Evolutionary conservation across 2,888 invertebrate species (phyloP), one percentile per base, ranked within the genome.

Genomic region (Pristionchus arcanus): DNA sequence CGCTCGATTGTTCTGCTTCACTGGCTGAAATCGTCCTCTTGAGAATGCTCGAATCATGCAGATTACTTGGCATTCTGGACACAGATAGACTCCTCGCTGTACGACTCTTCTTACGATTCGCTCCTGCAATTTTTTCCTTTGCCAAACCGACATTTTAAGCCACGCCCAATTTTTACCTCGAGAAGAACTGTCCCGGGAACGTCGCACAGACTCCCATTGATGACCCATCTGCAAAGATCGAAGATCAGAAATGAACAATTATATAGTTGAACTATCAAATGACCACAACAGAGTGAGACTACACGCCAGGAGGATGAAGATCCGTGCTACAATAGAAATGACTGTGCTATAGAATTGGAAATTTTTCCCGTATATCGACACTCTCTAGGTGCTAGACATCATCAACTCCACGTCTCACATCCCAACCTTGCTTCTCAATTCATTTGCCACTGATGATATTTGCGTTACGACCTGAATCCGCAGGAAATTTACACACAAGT

Each of bases 151-250:
- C 31, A n/a, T 28, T 19, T 34, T 28, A 13, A 19, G 71, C 2
- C 63, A 66, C n/a, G 16, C 63, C 66, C 28, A 25, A 7, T 55
- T 55, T 31, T 63, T 28, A 37, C 63, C 87, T 74, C 87, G 71
- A 21, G 71, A 71, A 2, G 87, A 88, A 49, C 49, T 71, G 21
- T 88, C 87, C 34, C 87, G 25, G 15, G 87, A 88, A 42, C 87
- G 42, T 7, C 87, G 71, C 3, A 88, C 87, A 0, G 71, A 88
- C 37, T 88, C 87, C 87, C 71, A 88, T 21, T 88, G 87, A n/a
- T 68, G 68, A 16, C 87, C 87, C 87, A 88, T 88, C 87, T 88
- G 87, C 53, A 55, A 55, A 84, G 53, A 84, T 53, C 81, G 34
- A 34, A 71, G 85, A 59, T 49, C 21, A 63, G 21, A 83, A 83